Conservation (phyloP, 2,113 vertebrate genomes). For the Balaenoptera acutorostrata region DNA sequence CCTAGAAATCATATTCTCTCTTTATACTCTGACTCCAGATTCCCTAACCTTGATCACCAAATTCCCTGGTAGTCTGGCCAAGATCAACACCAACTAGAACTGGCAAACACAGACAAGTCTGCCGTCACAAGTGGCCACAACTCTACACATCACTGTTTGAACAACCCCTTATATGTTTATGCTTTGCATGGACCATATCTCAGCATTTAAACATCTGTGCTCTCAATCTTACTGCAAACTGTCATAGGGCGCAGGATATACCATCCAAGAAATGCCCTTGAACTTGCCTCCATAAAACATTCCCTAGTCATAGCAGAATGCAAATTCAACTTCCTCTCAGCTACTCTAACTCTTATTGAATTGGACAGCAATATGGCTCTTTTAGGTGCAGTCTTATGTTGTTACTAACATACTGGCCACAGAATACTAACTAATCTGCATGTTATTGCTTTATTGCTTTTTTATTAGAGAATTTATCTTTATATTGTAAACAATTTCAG, state of each 20-base stretch:
- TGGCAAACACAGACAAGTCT: background rate
- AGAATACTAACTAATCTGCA: background rate
- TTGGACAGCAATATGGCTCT: background rate
- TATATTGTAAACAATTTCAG: background rate
- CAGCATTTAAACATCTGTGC: background rate
- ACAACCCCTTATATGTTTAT: background rate
- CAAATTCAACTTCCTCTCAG: background rate
- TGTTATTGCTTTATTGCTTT: background rate
- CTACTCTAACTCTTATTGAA: background rate
- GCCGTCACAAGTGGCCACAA: background rate
- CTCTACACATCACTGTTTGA: background rate
- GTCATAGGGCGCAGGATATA: background rate
- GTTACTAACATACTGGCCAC: background rate
- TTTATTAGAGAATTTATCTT: background rate
- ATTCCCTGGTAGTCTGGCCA: background rate
- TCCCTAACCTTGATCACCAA: background rate
- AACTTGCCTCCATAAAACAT: background rate
- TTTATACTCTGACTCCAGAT: background rate
- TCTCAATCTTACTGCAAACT: background rate
- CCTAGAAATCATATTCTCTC: background rate
- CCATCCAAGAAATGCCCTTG: background rate
- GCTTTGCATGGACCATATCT: background rate
- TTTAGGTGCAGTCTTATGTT: background rate
- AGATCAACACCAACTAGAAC: background rate
- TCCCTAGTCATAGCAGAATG: background rate